These are phyloP conservation scores for Clepsis dumicolana DNA, from an alignment of 2,888 invertebrate genomes.

Conservation along the genomic window DNA sequence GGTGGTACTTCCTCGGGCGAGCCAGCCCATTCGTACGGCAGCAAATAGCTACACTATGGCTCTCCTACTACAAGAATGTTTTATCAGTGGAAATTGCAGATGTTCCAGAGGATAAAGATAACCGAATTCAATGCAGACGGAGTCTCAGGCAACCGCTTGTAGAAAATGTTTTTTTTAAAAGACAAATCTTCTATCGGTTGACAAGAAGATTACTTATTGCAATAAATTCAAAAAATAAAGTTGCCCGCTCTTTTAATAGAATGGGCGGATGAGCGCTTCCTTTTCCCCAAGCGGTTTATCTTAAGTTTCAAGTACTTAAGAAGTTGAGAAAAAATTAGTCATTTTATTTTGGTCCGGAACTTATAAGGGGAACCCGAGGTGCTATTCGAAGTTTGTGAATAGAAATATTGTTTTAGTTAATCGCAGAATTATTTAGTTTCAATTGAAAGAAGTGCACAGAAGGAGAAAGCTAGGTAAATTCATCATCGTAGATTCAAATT, in stretches of 20 bases:
- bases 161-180: too few relatives aligned
- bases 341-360: conserved; percentile 34
- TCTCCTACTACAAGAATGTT: too few relatives aligned
- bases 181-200: neutral
- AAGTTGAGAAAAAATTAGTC: conserved; percentile 27
- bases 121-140: too few relatives aligned
- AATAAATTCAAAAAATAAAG: conserved; percentile 30
- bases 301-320: conserved; percentile 35
- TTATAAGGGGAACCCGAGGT: neutral
- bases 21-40: too few relatives aligned
- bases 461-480: too few relatives aligned
- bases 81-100: too few relatives aligned
- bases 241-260: conserved; percentile 16
- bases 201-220: neutral
- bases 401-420: neutral
- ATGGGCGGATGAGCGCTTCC: conserved; percentile 11
- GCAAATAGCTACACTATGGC: too few relatives aligned
- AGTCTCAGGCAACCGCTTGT: too few relatives aligned
- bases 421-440: neutral
- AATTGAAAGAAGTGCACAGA: too few relatives aligned
- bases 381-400: neutral
- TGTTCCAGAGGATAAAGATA: too few relatives aligned
- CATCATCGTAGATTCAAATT: too few relatives aligned
- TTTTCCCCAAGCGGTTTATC: conserved; percentile 38
- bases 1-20: too few relatives aligned